Conservation (phyloP, 1,140 invertebrate species). For the Drosophila mayri region DNA sequence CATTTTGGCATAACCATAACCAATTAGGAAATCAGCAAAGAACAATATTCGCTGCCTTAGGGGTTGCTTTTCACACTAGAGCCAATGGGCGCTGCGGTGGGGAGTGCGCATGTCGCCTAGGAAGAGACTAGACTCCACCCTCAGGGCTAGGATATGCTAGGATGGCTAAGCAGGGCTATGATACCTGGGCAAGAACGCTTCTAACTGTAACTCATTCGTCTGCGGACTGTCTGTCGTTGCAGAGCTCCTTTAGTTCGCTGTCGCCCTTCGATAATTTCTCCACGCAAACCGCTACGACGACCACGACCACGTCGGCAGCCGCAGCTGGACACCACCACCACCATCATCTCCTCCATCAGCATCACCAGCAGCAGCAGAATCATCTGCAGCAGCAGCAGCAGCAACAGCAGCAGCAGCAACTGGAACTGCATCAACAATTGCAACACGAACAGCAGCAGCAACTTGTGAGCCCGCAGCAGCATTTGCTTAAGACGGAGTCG, state of each 20-base stretch:
- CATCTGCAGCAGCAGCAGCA: conserved; percentile 44
- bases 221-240: conserved; percentile 58
- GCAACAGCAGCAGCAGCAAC: conserved; percentile 47
- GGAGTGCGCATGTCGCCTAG: conserved; percentile 62
- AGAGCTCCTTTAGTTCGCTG: conserved; percentile 84
- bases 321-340: conserved; percentile 56
- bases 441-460: conserved; percentile 54
- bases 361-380: conserved; percentile 41
- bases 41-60: conserved; percentile 10
- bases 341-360: conserved; percentile 51
- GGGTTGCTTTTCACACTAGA: conserved; percentile 41
- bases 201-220: conserved; percentile 60
- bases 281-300: conserved; percentile 72
- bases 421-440: conserved; percentile 48
- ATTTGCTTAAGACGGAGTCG: conserved; percentile 55
- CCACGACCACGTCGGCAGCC: conserved; percentile 51
- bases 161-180: not conserved
- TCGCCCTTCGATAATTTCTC: conserved; percentile 84
- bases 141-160: conserved; percentile 16
- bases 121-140: conserved; percentile 55
- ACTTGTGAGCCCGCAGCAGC: conserved; percentile 43
- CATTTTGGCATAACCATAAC: conserved; percentile 48
- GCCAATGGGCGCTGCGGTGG: conserved; percentile 47
- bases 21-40: conserved; percentile 59
- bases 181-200: conserved; percentile 16